Conservation (phyloP, 2,797 vertebrate genomes). For the Melanogrammus aeglefinus region DNA sequence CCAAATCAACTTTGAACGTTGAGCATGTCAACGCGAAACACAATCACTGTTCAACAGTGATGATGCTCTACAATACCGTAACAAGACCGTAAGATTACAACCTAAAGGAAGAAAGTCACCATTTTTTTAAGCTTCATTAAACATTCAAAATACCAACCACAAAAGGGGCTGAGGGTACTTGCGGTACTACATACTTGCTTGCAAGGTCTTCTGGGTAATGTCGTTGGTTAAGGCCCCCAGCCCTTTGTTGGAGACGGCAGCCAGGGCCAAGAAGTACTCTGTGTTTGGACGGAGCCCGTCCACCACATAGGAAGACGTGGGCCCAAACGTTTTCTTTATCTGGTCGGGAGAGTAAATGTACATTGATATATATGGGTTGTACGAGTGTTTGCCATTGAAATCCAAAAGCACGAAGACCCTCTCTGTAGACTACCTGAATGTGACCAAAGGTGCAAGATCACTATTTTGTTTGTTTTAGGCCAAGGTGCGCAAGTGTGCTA, state of each 20-base stretch:
- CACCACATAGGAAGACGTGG: slow-evolving; percentile 83
- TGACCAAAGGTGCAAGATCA: neutral
- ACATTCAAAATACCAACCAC: slow-evolving; percentile 33
- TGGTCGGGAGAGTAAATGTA: slow-evolving; percentile 49
- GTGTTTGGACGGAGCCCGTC: slow-evolving; percentile 91
- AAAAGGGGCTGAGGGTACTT: slow-evolving; percentile 43
- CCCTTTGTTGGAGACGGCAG: slow-evolving; percentile 90
- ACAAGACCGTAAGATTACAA: slow-evolving; percentile 16
- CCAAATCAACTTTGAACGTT: slow-evolving; percentile 36
- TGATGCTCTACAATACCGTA: slow-evolving; percentile 21
- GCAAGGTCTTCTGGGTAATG: slow-evolving; percentile 90
- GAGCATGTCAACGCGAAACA: slow-evolving; percentile 39
- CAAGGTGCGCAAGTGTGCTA: neutral
- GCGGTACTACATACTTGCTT: slow-evolving; percentile 93
- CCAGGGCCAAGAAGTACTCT: slow-evolving; percentile 91
- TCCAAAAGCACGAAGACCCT: neutral
- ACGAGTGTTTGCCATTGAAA: neutral
- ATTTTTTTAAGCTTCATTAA: slow-evolving; percentile 22
- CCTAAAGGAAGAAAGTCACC: slow-evolving; percentile 18
- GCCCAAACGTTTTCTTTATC: slow-evolving; percentile 87
- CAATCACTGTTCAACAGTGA: slow-evolving; percentile 44
- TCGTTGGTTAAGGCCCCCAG: slow-evolving; percentile 94
- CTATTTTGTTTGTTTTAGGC: neutral
- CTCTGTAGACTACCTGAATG: neutral
- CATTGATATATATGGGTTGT: neutral